Conservation (phyloP, 2,113 vertebrate genomes). For the Pachypanchax playfairii region DNA sequence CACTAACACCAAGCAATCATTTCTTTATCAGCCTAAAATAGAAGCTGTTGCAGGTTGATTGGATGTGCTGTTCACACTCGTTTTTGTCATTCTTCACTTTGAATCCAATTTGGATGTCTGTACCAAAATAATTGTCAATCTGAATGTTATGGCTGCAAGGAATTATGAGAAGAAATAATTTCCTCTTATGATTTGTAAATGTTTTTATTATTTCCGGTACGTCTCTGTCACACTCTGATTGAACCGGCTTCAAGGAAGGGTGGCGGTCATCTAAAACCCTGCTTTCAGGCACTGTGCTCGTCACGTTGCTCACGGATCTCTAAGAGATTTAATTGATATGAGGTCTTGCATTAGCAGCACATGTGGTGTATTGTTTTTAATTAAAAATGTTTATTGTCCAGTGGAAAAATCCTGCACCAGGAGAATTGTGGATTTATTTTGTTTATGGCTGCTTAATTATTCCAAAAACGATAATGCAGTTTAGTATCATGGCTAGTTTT, state of each 20-base stretch:
- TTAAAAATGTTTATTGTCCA: too few relatives aligned
- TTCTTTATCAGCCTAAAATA: too few relatives aligned
- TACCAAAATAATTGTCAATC: not conserved
- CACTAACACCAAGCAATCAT: not conserved
- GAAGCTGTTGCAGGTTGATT: not conserved
- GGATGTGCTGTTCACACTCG: not conserved
- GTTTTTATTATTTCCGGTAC: not conserved
- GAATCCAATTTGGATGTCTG: not conserved
- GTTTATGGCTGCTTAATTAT: not conserved
- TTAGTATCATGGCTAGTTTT: not conserved
- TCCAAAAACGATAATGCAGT: not conserved
- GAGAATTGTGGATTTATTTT: too few relatives aligned
- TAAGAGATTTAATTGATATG: too few relatives aligned
- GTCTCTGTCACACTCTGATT: not conserved
- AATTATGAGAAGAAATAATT: not conserved
- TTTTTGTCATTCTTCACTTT: not conserved
- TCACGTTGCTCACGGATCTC: conserved; percentile 1
- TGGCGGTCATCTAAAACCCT: conserved; percentile 1
- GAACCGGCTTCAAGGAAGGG: not conserved
- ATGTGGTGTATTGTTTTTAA: too few relatives aligned
- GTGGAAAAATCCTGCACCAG: too few relatives aligned
- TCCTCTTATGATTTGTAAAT: not conserved
- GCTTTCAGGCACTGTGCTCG: conserved; percentile 1
- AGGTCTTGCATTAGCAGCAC: too few relatives aligned
- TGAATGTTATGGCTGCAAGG: not conserved